Evolutionary conservation across 2,113 vertebrate genomes (phyloP).

Genomic region (Nerophis ophidion): DNA sequence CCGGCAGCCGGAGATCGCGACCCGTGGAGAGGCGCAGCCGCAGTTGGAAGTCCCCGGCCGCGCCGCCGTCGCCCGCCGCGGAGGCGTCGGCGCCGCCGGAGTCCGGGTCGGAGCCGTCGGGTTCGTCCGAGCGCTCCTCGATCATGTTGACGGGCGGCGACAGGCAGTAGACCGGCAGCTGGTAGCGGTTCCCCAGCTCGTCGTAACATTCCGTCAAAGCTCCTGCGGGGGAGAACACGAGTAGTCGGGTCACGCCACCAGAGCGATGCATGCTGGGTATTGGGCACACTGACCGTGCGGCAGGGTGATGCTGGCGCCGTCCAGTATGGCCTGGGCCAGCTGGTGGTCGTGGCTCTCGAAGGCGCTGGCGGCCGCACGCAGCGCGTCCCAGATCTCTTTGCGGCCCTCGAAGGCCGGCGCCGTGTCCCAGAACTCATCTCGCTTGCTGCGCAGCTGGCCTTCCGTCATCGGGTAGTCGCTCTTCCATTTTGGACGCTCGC

Average conservation of each 20-base stretch:
- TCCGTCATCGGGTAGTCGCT: conserved; percentile 99
- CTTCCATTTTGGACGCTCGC: conserved; percentile 98
- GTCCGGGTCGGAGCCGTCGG: conserved; percentile 72
- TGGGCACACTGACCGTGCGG: conserved; percentile 81
- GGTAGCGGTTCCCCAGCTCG: conserved; percentile 95
- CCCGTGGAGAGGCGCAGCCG: conserved; percentile 93
- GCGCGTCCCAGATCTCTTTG: conserved; percentile 97
- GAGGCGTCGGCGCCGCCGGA: conserved; percentile 43
- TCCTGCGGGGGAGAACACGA: conserved; percentile 62
- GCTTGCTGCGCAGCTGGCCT: conserved; percentile 93
- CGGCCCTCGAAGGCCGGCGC: conserved; percentile 95
- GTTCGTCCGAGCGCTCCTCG: conserved; percentile 88
- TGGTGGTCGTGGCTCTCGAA: conserved; percentile 96
- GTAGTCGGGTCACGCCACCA: not conserved
- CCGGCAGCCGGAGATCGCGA: conserved; percentile 85
- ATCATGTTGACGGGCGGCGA: conserved; percentile 97
- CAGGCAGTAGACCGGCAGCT: conserved; percentile 95
- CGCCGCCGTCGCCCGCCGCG: conserved; percentile 70
- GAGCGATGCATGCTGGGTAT: not conserved
- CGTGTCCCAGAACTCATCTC: conserved; percentile 97
- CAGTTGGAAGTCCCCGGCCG: conserved; percentile 89
- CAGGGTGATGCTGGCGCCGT: conserved; percentile 93
- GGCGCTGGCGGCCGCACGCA: conserved; percentile 90
- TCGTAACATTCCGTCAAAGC: conserved; percentile 96
- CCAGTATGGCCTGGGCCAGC: conserved; percentile 95